phyloP scores from a whole-genome alignment of 2,797 vertebrate genomes.

The Geotria australis region DNA sequence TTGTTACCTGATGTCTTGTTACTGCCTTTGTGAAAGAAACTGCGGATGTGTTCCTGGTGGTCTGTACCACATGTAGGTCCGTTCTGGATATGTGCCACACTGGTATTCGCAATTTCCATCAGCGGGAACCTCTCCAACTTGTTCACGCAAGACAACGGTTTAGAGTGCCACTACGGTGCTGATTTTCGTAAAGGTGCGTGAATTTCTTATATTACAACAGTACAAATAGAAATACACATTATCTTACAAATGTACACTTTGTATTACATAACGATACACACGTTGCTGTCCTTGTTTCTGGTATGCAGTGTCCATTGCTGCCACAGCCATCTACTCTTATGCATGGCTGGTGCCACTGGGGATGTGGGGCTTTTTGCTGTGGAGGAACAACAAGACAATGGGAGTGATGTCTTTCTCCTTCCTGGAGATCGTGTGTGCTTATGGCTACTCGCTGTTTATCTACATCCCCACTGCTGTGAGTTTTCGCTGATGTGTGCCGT shows the following conservation, averaged over 20 bases:
- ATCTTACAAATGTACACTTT: too few relatives aligned
- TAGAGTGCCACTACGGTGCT: constrained; percentile 41
- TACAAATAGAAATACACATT: too few relatives aligned
- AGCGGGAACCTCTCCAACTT: constrained; percentile 83
- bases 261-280: background rate
- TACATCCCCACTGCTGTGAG: constrained; percentile 86
- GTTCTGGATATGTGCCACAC: constrained; percentile 90
- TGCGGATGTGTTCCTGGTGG: too few relatives aligned
- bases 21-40: background rate
- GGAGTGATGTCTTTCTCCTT: constrained; percentile 70
- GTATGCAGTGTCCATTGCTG: constrained; percentile 47
- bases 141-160: constrained; percentile 21
- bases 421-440: constrained; percentile 77
- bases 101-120: constrained; percentile 72
- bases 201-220: too few relatives aligned
- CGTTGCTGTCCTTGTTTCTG: background rate
- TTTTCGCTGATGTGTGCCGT: background rate
- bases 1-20: background rate
- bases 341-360: constrained; percentile 70
- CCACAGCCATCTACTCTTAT: constrained; percentile 59
- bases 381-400: constrained; percentile 67
- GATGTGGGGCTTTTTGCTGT: constrained; percentile 72
- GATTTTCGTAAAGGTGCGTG: constrained; percentile 67
- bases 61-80: constrained; percentile 22
- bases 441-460: constrained; percentile 74